Conservation (phyloP, 2,888 invertebrate species). For the Brenthis daphne region DNA sequence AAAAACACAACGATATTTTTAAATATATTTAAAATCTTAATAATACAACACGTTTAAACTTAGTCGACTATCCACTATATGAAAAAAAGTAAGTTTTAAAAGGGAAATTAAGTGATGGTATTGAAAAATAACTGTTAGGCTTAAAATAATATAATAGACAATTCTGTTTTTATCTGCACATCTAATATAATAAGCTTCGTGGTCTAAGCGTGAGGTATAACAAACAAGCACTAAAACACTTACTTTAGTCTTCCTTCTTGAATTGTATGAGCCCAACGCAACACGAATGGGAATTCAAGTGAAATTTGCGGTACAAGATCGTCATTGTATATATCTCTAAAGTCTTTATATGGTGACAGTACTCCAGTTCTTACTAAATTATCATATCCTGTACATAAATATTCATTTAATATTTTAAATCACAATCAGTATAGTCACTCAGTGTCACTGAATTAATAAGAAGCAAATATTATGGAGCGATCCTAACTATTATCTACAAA, state of each 20-base stretch:
- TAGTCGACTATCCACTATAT: neutral
- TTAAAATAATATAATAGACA: too few relatives aligned
- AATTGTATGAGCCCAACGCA: conserved; percentile 52
- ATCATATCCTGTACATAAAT: conserved; percentile 43
- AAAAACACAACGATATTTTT: conserved; percentile 3
- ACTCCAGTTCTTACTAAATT: conserved; percentile 48
- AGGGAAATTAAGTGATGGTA: neutral
- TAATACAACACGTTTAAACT: too few relatives aligned
- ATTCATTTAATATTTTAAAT: too few relatives aligned
- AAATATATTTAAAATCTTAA: too few relatives aligned
- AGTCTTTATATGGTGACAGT: conserved; percentile 42
- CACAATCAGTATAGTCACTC: too few relatives aligned
- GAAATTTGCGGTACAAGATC: conserved; percentile 46
- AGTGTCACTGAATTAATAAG: too few relatives aligned
- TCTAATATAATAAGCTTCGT: too few relatives aligned
- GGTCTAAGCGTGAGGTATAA: too few relatives aligned
- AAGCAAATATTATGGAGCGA: too few relatives aligned
- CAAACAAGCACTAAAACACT: conserved; percentile 7
- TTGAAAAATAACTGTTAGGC: too few relatives aligned
- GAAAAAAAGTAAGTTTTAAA: neutral
- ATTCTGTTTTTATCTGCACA: too few relatives aligned
- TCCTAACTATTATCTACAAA: too few relatives aligned
- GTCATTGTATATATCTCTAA: conserved; percentile 49
- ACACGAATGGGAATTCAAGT: conserved; percentile 47
- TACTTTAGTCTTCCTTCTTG: conserved; percentile 51